Conservation (phyloP, 2,113 vertebrate species). For the Pungitius pungitius region DNA sequence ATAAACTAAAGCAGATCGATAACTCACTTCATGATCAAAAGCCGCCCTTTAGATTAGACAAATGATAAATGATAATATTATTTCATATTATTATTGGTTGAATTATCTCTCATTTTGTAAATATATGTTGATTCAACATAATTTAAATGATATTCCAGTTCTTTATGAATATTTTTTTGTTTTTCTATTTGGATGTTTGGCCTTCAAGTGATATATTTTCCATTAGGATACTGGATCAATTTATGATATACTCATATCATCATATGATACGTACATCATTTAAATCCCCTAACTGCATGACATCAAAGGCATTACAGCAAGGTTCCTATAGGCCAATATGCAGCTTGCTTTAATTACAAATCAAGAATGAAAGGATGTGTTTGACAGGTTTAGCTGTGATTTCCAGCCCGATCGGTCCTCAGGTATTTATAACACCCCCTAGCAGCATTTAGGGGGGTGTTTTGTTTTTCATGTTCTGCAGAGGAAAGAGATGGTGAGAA, state of each 20-base stretch:
- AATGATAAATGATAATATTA: background rate
- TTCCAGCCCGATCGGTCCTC: background rate
- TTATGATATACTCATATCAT: background rate
- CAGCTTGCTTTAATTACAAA: background rate
- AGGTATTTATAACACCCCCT: conserved; percentile 16
- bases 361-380: background rate
- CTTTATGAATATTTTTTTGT: background rate
- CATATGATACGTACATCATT: background rate
- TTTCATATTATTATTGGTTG: background rate
- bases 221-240: background rate
- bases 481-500: background rate
- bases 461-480: background rate
- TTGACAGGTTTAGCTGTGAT: background rate
- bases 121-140: background rate
- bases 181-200: background rate
- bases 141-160: background rate
- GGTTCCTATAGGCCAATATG: background rate
- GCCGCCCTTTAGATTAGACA: background rate
- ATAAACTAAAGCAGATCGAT: background rate
- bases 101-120: background rate
- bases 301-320: background rate
- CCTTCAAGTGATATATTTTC: background rate
- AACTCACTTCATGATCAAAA: background rate
- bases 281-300: background rate
- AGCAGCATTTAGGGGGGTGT: conserved; percentile 1